Percentiles rank a stretch among this genome's conserved stretches.
Evolutionary conservation across 1,140 invertebrate genomes (phyloP).

Genomic region (Aphis craccivora): DNA sequence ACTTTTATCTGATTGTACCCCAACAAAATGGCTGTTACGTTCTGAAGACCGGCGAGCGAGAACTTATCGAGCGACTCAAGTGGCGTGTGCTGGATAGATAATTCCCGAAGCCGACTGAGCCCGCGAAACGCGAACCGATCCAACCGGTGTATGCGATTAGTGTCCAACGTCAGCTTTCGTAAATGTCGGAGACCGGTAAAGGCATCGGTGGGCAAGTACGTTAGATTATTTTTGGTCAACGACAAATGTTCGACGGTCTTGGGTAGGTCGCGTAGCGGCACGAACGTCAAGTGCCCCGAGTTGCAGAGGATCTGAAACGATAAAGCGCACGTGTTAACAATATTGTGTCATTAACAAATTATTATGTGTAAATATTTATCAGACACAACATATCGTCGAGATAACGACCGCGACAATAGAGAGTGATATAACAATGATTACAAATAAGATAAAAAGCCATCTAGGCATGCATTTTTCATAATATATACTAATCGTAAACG

Average conservation of each 20-base stretch:
- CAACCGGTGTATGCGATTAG: conserved; percentile 80
- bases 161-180: conserved; percentile 78
- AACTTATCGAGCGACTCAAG: conserved; percentile 78
- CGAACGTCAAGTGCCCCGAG: conserved; percentile 78
- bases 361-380: not conserved
- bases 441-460: too few relatives aligned
- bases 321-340: not conserved
- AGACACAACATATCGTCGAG: too few relatives aligned
- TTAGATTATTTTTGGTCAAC: conserved; percentile 80
- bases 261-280: conserved; percentile 76
- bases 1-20: conserved; percentile 80
- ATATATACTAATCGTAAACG: too few relatives aligned
- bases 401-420: too few relatives aligned
- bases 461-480: too few relatives aligned
- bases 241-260: conserved; percentile 78
- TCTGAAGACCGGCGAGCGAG: conserved; percentile 82
- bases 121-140: conserved; percentile 84
- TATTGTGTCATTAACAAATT: not conserved
- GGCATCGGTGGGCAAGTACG: conserved; percentile 78
- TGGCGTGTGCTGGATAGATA: conserved; percentile 83
- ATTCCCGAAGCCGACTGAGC: conserved; percentile 74
- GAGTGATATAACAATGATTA: too few relatives aligned
- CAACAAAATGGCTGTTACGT: conserved; percentile 76
- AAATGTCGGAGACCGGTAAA: conserved; percentile 76
- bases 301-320: conserved; percentile 80